Percentiles rank a stretch among this genome's conserved stretches.
Evolutionary conservation across 2,797 vertebrate genomes (phyloP).

Genomic region (Mastacembelus armatus): DNA sequence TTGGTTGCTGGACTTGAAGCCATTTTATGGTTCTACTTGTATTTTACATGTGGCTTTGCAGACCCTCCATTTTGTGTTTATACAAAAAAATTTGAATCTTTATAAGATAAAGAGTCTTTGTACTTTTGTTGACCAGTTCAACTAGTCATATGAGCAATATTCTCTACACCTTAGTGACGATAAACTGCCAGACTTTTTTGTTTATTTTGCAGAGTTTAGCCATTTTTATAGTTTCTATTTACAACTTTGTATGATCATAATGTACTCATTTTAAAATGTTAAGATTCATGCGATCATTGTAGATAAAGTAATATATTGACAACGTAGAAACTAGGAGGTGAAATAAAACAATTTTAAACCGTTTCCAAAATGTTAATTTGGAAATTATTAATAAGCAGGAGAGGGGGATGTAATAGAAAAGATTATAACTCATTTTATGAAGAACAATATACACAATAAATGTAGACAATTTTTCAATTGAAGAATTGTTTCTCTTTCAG

Average conservation of each 20-base stretch:
- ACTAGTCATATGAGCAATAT: too few species aligned
- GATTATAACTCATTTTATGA: neutral
- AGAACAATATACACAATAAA: neutral
- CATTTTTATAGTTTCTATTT: neutral
- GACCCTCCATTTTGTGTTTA: slow-evolving; percentile 73
- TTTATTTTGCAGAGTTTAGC: too few species aligned
- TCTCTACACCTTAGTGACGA: neutral
- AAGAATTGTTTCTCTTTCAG: neutral
- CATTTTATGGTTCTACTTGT: slow-evolving; percentile 70
- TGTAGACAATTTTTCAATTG: neutral
- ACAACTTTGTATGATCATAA: neutral
- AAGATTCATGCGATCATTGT: neutral
- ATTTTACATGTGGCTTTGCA: slow-evolving; percentile 8
- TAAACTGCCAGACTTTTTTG: too few species aligned
- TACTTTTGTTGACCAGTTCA: too few species aligned
- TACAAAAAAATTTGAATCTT: neutral
- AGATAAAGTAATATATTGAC: neutral
- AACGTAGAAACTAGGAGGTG: neutral
- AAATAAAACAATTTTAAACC: neutral
- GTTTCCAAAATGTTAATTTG: too few species aligned
- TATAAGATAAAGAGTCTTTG: neutral
- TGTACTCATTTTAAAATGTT: neutral
- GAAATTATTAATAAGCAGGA: too few species aligned
- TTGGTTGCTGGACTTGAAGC: slow-evolving; percentile 67
- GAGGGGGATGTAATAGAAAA: neutral